Evolutionary conservation across 2,797 vertebrate genomes (phyloP).

Genomic region (Myripristis jacobus): DNA sequence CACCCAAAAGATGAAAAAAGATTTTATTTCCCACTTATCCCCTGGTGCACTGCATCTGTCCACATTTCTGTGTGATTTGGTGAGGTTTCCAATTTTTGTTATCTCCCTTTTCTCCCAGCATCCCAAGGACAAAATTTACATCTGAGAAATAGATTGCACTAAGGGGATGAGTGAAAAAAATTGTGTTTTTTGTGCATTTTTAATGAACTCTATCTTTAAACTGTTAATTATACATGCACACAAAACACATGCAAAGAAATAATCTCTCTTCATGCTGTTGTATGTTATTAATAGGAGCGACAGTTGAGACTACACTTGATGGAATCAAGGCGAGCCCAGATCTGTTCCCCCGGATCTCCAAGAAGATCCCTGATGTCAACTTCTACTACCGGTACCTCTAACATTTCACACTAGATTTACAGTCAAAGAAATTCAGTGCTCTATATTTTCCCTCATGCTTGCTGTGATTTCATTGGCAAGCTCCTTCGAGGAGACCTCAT

Average conservation of each 20-base stretch:
- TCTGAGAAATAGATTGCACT: too few species aligned
- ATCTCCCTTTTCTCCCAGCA: too few species aligned
- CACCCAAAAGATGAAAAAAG: too few species aligned
- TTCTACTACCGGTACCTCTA: constrained; percentile 92
- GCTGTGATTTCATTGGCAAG: constrained; percentile 68
- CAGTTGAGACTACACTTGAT: constrained; percentile 83
- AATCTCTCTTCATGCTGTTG: not conserved
- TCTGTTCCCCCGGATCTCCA: constrained; percentile 82
- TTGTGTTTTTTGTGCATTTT: too few species aligned
- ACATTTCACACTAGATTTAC: constrained; percentile 2
- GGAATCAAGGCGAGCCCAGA: constrained; percentile 86
- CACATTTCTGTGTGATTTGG: too few species aligned
- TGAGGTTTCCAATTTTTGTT: too few species aligned
- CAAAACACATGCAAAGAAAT: not conserved
- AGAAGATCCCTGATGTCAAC: constrained; percentile 90
- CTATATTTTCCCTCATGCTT: not conserved
- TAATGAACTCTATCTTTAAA: not conserved
- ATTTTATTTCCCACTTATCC: too few species aligned
- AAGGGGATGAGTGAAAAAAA: too few species aligned
- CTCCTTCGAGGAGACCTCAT: constrained; percentile 89
- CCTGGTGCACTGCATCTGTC: too few species aligned
- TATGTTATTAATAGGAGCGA: constrained; percentile 84
- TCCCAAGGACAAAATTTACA: too few species aligned
- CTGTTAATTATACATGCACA: not conserved
- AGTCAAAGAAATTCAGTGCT: not conserved